Conservation (phyloP, 2,888 invertebrate genomes). For the Electrophaes corylata region DNA sequence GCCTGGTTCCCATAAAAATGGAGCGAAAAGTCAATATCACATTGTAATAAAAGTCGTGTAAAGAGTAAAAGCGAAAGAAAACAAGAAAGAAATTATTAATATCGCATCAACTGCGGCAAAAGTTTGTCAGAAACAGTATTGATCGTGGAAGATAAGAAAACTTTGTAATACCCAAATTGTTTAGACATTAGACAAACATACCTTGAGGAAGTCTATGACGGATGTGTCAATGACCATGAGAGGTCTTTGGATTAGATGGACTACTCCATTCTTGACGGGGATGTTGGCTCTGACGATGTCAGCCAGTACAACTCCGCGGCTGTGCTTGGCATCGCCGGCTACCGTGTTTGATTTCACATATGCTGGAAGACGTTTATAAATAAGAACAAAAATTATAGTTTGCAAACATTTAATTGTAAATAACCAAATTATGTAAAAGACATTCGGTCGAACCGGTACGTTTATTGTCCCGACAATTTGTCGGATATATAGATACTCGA, state of each 20-base stretch:
- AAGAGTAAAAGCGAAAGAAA: slow-evolving; percentile 16
- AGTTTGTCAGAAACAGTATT: slow-evolving; percentile 15
- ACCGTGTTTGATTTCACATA: slow-evolving; percentile 94
- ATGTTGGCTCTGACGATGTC: slow-evolving; percentile 95
- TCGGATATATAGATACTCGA: too few species aligned
- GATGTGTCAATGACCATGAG: slow-evolving; percentile 96
- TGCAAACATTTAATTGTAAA: background rate
- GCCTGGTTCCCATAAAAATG: slow-evolving; percentile 80
- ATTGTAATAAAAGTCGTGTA: slow-evolving; percentile 39
- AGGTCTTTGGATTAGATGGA: slow-evolving; percentile 96
- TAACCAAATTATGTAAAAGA: background rate
- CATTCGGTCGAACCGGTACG: too few species aligned
- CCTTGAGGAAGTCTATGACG: slow-evolving; percentile 93
- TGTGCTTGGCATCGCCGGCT: slow-evolving; percentile 90
- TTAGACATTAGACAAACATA: slow-evolving; percentile 55
- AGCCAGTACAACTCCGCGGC: slow-evolving; percentile 92
- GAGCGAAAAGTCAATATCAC: slow-evolving; percentile 72
- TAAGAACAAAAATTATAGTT: background rate
- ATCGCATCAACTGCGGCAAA: slow-evolving; percentile 21
- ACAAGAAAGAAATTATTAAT: slow-evolving; percentile 14
- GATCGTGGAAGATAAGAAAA: slow-evolving; percentile 7
- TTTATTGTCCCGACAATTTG: too few species aligned
- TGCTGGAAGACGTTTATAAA: slow-evolving; percentile 77
- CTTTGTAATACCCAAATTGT: slow-evolving; percentile 15
- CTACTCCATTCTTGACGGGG: slow-evolving; percentile 95